A percentile compares a stretch with the other conserved stretches of the same genome.
Conservation (phyloP, 2,888 invertebrate genomes). For the Archaeoteleia sp. region DNA sequence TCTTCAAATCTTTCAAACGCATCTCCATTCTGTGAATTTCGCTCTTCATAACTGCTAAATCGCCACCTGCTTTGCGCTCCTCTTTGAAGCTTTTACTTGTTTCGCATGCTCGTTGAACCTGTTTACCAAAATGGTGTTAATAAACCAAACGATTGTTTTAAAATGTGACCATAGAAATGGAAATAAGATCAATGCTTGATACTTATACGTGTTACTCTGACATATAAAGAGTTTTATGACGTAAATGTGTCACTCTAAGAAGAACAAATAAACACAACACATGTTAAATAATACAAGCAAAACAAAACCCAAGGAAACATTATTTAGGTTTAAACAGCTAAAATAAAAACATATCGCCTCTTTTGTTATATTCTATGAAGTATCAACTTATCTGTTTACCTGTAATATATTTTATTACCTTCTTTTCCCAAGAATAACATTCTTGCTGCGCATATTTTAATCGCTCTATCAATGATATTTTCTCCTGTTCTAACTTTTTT, state of each 20-base stretch:
- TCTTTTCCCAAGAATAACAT: conserved; percentile 75
- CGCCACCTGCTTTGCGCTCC: conserved; percentile 81
- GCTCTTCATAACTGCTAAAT: conserved; percentile 84
- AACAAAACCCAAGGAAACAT: no score
- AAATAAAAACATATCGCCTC: no score
- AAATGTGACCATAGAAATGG: no score
- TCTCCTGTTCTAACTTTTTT: conserved; percentile 80
- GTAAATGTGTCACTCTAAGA: no score
- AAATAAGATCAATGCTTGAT: no score
- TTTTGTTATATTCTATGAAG: conserved; percentile 9
- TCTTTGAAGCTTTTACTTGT: conserved; percentile 81
- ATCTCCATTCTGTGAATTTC: conserved; percentile 92
- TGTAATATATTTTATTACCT: conserved; percentile 13
- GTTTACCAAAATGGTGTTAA: no score
- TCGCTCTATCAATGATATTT: conserved; percentile 80
- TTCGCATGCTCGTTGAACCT: conserved; percentile 81
- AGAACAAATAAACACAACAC: conserved; percentile 6
- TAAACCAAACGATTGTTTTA: no score
- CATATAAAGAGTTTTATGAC: no score
- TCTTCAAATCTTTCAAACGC: conserved; percentile 75
- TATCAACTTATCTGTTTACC: not conserved
- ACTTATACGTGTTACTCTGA: no score
- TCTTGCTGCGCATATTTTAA: conserved; percentile 81
- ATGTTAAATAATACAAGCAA: conserved; percentile 1
- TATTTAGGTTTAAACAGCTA: no score